A percentile compares a stretch with the other conserved stretches of the same genome.
Conservation (phyloP, 2,797 vertebrate species). For the Galaxias olidus region DNA sequence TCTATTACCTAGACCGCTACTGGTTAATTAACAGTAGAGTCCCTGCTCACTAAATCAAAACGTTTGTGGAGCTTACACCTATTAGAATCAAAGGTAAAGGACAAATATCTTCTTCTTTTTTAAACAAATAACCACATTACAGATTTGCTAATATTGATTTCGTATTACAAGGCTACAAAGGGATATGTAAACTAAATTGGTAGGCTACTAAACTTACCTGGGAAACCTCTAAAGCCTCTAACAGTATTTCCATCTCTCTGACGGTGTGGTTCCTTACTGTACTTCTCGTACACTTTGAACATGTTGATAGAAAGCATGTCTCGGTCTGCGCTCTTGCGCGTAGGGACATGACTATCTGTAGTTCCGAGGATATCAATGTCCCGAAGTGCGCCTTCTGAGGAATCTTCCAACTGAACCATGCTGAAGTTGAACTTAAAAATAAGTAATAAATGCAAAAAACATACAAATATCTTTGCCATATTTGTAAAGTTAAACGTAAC, state of each 20-base stretch:
- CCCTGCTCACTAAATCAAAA: constrained; percentile 49
- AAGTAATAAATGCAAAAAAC: constrained; percentile 53
- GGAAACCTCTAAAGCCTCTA: constrained; percentile 84
- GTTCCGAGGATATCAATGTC: constrained; percentile 25
- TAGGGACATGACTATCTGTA: constrained; percentile 43
- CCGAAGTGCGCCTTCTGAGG: constrained; percentile 35
- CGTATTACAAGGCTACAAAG: too few relatives aligned
- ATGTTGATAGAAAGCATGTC: constrained; percentile 85
- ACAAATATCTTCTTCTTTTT: too few relatives aligned
- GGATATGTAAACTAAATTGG: too few relatives aligned
- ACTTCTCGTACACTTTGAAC: constrained; percentile 88
- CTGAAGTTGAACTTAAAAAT: constrained; percentile 45
- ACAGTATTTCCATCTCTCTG: constrained; percentile 87
- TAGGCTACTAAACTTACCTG: constrained; percentile 77
- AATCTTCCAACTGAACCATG: constrained; percentile 31
- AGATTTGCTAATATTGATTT: too few relatives aligned
- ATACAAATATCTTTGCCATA: constrained; percentile 59
- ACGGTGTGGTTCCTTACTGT: constrained; percentile 78
- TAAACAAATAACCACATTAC: neutral
- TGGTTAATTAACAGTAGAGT: constrained; percentile 43
- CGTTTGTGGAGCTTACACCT: constrained; percentile 14
- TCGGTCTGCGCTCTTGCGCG: constrained; percentile 54
- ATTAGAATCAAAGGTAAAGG: too few relatives aligned
- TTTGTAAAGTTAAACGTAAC: constrained; percentile 3
- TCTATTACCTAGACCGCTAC: constrained; percentile 71